Conservation (phyloP, 1,140 invertebrate genomes). For the Calephelis nemesis region DNA sequence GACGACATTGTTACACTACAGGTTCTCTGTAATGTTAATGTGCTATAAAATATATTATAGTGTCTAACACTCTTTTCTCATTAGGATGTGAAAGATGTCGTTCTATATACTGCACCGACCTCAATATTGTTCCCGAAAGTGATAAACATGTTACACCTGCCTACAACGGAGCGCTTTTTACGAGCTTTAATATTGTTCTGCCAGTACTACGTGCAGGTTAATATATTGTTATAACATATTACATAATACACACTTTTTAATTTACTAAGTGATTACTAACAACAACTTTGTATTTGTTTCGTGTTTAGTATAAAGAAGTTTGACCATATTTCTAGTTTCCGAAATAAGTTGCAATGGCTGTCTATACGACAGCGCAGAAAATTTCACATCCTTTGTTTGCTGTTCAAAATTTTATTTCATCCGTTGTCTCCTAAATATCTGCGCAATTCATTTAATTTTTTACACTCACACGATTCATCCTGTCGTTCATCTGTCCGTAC, state of each 20-base stretch:
- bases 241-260: conserved; percentile 3
- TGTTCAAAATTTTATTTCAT: too few species aligned
- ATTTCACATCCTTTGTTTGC: too few species aligned
- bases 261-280: not conserved
- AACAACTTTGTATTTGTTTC: too few species aligned
- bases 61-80: conserved; percentile 28
- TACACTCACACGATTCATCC: too few species aligned
- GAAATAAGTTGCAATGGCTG: too few species aligned
- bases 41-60: conserved; percentile 15
- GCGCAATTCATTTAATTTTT: too few species aligned
- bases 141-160: conserved; percentile 79
- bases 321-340: too few species aligned
- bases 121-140: conserved; percentile 74
- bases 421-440: too few species aligned
- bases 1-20: conserved; percentile 79
- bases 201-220: conserved; percentile 79
- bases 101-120: conserved; percentile 74
- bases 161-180: conserved; percentile 80
- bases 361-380: too few species aligned
- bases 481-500: too few species aligned
- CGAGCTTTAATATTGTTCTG: conserved; percentile 81
- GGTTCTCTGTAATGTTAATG: conserved; percentile 40
- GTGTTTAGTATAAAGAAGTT: too few species aligned
- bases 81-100: conserved; percentile 81
- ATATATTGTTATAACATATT: conserved; percentile 23